Base-by-base conservation (phyloP, 35 echinoderm and acorn worm species). In the Chiridota heheva region DNA sequence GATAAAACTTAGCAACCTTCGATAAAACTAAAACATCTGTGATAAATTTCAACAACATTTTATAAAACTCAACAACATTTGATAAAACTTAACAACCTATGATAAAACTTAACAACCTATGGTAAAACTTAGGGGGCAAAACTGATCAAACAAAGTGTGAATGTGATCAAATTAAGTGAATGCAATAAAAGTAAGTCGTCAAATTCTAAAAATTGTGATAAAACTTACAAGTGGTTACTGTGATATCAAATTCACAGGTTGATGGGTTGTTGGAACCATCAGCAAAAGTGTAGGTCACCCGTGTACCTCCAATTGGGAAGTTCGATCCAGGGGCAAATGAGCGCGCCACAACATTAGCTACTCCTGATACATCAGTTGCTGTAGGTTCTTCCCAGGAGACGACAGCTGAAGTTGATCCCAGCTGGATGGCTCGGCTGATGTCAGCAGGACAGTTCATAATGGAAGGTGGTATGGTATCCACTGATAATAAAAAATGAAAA, bases 321-420 rank as follows among this genome's bases (percentile, higher is more conserved):
- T 73, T 64, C 45, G 36, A 34, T 20, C 86, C 86, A 7, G 86
- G 55, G 17, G 49, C 38, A 32, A 71, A 51, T 15, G 38, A 60
- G 16, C 34, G 48, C 26, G 81, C 5, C 27, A 64, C 47, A 7
- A 63, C 16, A 35, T 40, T 68, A 25, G 40, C 71, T 18, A 36
- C 69, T 34, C 84, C 84, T 33, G 90, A 91, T 34, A 76, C 70
- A 73, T 90, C 88, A 12, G 62, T 40, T 2, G 88, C 88, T 5
- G 81, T 78, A 1, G 82, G 89, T 43, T 24, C 60, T 24, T 53
- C 2, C 73, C 82, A 91, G 5, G 67, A 63, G 36, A 91, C 66
- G 40, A 44, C 32, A 1, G 36, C 63, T 44, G 72, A 72, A 24
- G 72, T 29, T 20, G 37, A 24, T 27, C 83, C 83, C 22, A 86